phyloP scores from a whole-genome alignment of 2,113 vertebrate species.

The Falco punctatus region DNA sequence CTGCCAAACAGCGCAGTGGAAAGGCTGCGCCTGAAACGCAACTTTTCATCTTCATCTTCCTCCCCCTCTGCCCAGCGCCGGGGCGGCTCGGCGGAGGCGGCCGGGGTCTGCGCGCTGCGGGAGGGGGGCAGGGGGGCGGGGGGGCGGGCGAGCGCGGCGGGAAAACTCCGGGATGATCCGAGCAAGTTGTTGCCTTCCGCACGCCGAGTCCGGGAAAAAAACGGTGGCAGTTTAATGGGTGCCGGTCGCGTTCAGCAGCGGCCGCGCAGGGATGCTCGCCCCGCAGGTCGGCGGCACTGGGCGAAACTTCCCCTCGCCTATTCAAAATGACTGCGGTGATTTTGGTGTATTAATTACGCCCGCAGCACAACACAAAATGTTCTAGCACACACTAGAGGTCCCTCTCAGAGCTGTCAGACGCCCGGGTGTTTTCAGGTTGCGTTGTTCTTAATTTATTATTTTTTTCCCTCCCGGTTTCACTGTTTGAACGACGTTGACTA shows the following conservation, averaged over 20 bases:
- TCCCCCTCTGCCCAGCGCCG: not conserved
- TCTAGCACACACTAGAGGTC: slow-evolving; percentile 80
- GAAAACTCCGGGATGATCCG: not conserved
- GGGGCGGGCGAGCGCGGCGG: not conserved
- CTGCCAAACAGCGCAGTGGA: not conserved
- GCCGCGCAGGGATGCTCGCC: slow-evolving; percentile 26
- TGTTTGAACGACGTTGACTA: not conserved
- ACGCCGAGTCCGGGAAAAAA: not conserved
- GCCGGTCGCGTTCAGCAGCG: not conserved
- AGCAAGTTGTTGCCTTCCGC: not conserved
- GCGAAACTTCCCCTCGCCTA: slow-evolving; percentile 39
- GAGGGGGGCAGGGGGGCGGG: not conserved
- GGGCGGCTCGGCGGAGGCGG: not conserved
- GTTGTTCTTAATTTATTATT: not conserved
- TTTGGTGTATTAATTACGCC: slow-evolving; percentile 71
- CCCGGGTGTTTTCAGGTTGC: slow-evolving; percentile 35
- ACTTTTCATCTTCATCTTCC: not conserved
- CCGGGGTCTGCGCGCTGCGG: not conserved
- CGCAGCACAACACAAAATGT: slow-evolving; percentile 55
- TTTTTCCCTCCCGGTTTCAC: not conserved
- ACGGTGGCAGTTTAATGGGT: not conserved
- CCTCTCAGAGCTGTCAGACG: slow-evolving; percentile 71
- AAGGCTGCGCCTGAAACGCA: not conserved
- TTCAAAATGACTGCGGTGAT: slow-evolving; percentile 74
- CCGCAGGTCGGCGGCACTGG: slow-evolving; percentile 16